These are phyloP conservation scores for Yoshiicerus persimilis DNA, from an alignment of 1,140 invertebrate species.

Conservation along the genomic window DNA sequence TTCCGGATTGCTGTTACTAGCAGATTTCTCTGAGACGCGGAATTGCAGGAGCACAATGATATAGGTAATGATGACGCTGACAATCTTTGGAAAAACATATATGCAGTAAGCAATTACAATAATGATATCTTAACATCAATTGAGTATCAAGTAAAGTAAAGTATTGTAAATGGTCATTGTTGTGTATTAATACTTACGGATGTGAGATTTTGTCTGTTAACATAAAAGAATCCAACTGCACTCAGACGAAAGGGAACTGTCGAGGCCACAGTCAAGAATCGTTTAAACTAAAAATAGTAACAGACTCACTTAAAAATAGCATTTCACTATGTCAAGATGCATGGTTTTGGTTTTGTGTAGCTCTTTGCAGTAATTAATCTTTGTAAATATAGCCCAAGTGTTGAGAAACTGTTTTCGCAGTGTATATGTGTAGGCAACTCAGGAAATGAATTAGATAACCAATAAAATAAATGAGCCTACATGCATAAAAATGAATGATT, in stretches of 20 bases:
- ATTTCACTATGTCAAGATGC: background rate
- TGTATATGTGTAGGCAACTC: background rate
- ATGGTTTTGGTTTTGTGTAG: too few relatives aligned
- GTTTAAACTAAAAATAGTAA: slow-evolving; percentile 5
- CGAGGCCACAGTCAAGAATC: slow-evolving; percentile 6
- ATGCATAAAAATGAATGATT: background rate
- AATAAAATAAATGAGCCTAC: background rate
- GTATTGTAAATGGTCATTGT: background rate
- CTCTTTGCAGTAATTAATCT: background rate
- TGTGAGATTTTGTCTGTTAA: slow-evolving; percentile 19
- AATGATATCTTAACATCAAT: background rate
- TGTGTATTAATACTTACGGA: slow-evolving; percentile 15
- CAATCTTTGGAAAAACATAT: background rate
- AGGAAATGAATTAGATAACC: background rate
- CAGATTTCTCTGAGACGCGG: background rate
- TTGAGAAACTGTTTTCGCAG: background rate
- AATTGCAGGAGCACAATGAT: slow-evolving; percentile 28
- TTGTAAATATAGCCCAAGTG: background rate
- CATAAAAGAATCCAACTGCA: slow-evolving; percentile 27
- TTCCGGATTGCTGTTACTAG: background rate
- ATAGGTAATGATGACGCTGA: slow-evolving; percentile 8
- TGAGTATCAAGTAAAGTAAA: background rate
- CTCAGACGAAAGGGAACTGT: background rate
- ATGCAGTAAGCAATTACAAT: background rate
- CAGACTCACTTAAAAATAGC: background rate